phyloP scores from a whole-genome alignment of 2,113 vertebrate genomes.

The Austrofundulus limnaeus region DNA sequence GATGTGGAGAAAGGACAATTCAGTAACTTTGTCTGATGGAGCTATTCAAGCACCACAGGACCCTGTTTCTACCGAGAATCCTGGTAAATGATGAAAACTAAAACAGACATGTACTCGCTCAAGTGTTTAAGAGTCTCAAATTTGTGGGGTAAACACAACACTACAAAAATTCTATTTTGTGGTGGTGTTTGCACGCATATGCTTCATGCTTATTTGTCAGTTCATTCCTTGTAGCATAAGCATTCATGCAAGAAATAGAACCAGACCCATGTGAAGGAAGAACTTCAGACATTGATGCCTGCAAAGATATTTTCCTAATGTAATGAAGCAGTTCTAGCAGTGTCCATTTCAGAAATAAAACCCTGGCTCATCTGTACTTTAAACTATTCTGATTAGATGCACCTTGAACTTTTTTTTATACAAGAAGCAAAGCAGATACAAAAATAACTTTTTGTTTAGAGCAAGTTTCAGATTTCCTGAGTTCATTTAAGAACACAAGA shows the following conservation, averaged over 20 bases:
- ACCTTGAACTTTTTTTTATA: too few species aligned
- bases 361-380: neutral
- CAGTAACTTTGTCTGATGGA: conserved; percentile 54
- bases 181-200: conserved; percentile 1
- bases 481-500: too few species aligned
- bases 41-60: too few species aligned
- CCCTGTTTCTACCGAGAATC: conserved; percentile 51
- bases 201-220: neutral
- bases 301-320: neutral
- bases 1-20: conserved; percentile 33
- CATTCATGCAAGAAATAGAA: conserved; percentile 20
- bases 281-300: too few species aligned
- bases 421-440: too few species aligned
- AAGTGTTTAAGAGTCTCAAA: conserved; percentile 31
- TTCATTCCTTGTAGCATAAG: conserved; percentile 14
- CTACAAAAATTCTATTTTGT: conserved; percentile 7
- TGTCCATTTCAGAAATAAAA: too few species aligned
- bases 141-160: conserved; percentile 28
- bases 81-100: conserved; percentile 31
- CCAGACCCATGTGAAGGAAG: conserved; percentile 10
- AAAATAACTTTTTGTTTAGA: too few species aligned
- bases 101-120: conserved; percentile 39
- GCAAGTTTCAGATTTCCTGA: too few species aligned
- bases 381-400: neutral
- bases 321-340: neutral